These are phyloP conservation scores for Ectemnius cavifrons DNA, from an alignment of 2,888 invertebrate genomes.

Conservation along the genomic window DNA sequence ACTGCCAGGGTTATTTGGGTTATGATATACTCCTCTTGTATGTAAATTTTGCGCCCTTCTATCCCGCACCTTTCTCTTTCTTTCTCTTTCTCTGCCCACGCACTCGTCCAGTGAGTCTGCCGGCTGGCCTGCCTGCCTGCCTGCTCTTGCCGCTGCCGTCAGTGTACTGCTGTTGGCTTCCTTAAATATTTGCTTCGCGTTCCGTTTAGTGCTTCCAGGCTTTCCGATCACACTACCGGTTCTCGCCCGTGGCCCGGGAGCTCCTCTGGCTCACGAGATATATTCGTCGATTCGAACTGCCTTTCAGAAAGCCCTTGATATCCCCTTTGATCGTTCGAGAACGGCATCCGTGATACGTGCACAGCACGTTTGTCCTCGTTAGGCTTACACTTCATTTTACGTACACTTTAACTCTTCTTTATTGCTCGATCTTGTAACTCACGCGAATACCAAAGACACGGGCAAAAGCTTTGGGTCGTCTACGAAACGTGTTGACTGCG, in stretches of 20 bases:
- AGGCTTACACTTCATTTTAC: neutral
- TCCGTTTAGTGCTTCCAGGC: constrained; percentile 1
- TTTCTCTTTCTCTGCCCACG: constrained; percentile 22
- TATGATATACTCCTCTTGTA: constrained; percentile 72
- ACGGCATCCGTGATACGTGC: neutral
- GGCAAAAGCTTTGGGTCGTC: too few relatives aligned
- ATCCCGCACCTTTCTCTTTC: constrained; percentile 13
- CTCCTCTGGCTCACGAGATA: neutral
- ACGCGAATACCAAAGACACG: too few relatives aligned
- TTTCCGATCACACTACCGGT: neutral
- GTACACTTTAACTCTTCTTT: too few relatives aligned
- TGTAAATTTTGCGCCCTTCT: constrained; percentile 65
- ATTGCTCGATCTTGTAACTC: too few relatives aligned
- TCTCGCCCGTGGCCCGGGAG: neutral
- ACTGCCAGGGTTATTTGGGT: constrained; percentile 68
- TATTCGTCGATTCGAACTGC: constrained; percentile 6
- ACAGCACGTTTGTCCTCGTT: constrained; percentile 5
- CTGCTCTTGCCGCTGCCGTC: neutral
- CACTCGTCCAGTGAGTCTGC: constrained; percentile 17
- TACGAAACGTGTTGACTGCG: too few relatives aligned
- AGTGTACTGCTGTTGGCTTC: neutral
- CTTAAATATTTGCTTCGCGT: constrained; percentile 8
- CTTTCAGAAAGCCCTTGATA: neutral
- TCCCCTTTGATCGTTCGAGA: neutral
- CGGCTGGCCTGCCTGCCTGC: neutral